Conservation (phyloP, 2,888 invertebrate genomes). For the Disparrhopalites patrizii region DNA sequence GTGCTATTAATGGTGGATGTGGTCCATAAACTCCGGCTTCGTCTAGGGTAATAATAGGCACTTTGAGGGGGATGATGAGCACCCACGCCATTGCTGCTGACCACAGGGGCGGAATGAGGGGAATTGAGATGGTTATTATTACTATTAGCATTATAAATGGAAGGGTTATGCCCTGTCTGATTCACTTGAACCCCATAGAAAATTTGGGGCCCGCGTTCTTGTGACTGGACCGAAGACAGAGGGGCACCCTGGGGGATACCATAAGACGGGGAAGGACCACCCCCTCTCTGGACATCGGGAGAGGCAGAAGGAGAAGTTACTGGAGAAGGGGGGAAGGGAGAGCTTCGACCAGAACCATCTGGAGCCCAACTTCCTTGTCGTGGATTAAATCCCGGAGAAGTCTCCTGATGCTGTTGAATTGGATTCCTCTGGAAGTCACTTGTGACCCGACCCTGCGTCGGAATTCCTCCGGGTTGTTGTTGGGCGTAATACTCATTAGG, state of each 20-base stretch:
- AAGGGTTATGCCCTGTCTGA: too few relatives aligned
- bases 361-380: background rate
- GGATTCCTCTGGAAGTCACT: background rate
- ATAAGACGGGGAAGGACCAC: background rate
- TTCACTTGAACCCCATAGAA: too few relatives aligned
- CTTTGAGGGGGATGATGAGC: slow-evolving; percentile 27
- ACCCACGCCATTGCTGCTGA: slow-evolving; percentile 32
- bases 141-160: slow-evolving; percentile 11
- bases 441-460: too few relatives aligned
- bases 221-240: background rate
- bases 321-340: too few relatives aligned
- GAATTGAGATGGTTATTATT: slow-evolving; percentile 10
- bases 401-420: background rate
- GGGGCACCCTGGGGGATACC: background rate
- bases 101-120: slow-evolving; percentile 13
- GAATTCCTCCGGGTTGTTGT: background rate
- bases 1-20: too few relatives aligned
- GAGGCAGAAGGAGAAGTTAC: too few relatives aligned
- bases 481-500: background rate
- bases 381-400: background rate
- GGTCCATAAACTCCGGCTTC: slow-evolving; percentile 9
- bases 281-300: too few relatives aligned
- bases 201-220: too few relatives aligned
- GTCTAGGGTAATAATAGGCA: slow-evolving; percentile 29
- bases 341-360: background rate